A percentile compares a stretch with the other conserved stretches of the same genome.
phyloP scores from a whole-genome alignment of 92 coral and sea anemone species.

The Pocillopora grandis region DNA sequence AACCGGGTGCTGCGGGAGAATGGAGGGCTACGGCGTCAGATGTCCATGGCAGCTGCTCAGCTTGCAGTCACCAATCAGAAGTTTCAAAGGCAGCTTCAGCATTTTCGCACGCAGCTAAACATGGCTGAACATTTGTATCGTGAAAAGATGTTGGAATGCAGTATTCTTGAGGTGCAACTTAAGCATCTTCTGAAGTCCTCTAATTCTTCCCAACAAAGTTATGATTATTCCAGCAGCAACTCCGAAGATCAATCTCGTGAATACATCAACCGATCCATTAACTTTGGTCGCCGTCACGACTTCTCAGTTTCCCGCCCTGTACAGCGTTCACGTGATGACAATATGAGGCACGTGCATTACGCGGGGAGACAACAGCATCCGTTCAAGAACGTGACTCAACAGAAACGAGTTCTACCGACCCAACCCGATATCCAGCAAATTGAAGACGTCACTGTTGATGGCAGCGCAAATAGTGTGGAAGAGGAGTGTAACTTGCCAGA shows the following conservation, averaged over 20 bases:
- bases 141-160: constrained; percentile 92
- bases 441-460: not conserved
- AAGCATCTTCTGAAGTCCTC: constrained; percentile 77
- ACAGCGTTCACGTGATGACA: constrained; percentile 26
- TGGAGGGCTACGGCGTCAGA: constrained; percentile 87
- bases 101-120: constrained; percentile 79
- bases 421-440: constrained; percentile 1
- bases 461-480: not conserved
- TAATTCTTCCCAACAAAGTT: constrained; percentile 29
- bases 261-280: constrained; percentile 28
- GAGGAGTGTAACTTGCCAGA: constrained; percentile 1
- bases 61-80: constrained; percentile 91
- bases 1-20: constrained; percentile 93
- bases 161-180: constrained; percentile 87
- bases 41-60: constrained; percentile 95
- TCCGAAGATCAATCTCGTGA: constrained; percentile 29
- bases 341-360: not conserved
- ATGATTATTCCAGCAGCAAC: constrained; percentile 27
- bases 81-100: constrained; percentile 92
- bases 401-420: constrained; percentile 14
- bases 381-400: constrained; percentile 14
- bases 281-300: constrained; percentile 35
- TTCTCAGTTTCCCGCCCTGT: constrained; percentile 13
- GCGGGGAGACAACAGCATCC: constrained; percentile 21
- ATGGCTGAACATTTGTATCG: constrained; percentile 92